Conservation (phyloP, 2,797 vertebrate genomes). For the Bucorvus abyssinicus region DNA sequence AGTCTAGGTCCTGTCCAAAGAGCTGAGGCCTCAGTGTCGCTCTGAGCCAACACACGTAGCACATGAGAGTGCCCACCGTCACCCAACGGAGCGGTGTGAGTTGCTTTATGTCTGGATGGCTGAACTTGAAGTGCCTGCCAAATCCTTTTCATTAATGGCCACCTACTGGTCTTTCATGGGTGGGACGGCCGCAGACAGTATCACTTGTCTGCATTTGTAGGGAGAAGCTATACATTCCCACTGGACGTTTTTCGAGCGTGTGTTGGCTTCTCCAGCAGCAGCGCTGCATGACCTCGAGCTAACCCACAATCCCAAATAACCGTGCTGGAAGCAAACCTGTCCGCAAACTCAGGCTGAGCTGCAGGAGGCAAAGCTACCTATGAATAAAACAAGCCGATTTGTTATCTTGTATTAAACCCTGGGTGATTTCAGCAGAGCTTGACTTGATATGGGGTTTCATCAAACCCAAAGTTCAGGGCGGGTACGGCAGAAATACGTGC, state of each 20-base stretch:
- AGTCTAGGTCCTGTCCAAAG: background rate
- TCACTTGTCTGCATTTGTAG: background rate
- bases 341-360: background rate
- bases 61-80: background rate
- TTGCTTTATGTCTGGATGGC: background rate
- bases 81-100: fast-evolving
- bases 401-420: background rate
- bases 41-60: background rate
- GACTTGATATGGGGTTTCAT: background rate
- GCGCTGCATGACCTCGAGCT: background rate
- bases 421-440: background rate
- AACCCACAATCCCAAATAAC: background rate
- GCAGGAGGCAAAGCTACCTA: background rate
- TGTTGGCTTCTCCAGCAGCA: background rate
- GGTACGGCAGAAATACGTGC: background rate
- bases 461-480: constrained; percentile 10
- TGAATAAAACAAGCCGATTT: constrained; percentile 27
- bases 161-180: background rate
- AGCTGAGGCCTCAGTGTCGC: background rate
- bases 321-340: background rate
- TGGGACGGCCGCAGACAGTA: background rate
- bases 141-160: background rate
- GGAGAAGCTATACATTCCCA: background rate
- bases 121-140: background rate
- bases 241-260: background rate